A percentile compares a stretch with the other conserved stretches of the same genome.
phyloP scores from a whole-genome alignment of 2,888 invertebrate species.

The Catocala nupta region DNA sequence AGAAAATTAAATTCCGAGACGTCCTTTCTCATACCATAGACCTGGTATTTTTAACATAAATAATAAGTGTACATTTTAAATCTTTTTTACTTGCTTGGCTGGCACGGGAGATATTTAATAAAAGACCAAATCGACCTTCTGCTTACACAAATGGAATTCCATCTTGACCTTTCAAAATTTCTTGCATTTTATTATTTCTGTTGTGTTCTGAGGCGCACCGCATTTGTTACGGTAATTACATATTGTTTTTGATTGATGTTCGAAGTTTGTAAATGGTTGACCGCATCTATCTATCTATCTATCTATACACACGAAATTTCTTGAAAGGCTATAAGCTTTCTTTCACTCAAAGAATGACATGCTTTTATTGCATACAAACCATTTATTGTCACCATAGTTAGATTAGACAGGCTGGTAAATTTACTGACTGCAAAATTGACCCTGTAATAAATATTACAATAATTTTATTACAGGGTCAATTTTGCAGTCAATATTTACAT shows the following conservation, averaged over 20 bases:
- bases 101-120: constrained; percentile 57
- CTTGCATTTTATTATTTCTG: constrained; percentile 27
- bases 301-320: too few species aligned
- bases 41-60: constrained; percentile 58
- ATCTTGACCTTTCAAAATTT: constrained; percentile 37
- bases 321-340: too few species aligned
- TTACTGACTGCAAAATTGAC: too few species aligned
- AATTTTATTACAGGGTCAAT: too few species aligned
- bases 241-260: neutral
- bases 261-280: neutral
- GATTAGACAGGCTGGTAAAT: too few species aligned
- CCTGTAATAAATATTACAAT: too few species aligned
- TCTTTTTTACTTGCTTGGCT: constrained; percentile 40
- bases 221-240: constrained; percentile 7
- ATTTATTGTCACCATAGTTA: too few species aligned
- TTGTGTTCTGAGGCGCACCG: constrained; percentile 6
- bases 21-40: constrained; percentile 53
- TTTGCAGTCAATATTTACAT: too few species aligned
- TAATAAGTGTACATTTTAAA: constrained; percentile 44
- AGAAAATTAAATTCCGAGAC: constrained; percentile 75
- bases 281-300: too few species aligned
- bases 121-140: constrained; percentile 44
- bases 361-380: too few species aligned
- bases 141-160: constrained; percentile 45
- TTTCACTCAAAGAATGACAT: too few species aligned